These are phyloP conservation scores for Bostrychus sinensis DNA, from an alignment of 2,113 vertebrate species.

Conservation along the genomic window DNA sequence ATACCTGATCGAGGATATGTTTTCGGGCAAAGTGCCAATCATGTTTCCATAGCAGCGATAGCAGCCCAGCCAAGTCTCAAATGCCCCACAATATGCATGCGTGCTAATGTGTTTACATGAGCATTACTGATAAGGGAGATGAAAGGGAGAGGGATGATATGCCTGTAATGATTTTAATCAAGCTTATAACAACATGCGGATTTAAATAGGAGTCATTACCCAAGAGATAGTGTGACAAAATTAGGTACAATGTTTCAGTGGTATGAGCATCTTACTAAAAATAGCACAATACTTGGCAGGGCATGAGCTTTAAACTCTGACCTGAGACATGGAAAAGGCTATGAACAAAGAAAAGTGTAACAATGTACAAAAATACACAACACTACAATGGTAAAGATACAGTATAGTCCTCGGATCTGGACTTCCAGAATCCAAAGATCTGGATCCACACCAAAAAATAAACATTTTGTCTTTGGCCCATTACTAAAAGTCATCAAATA, in stretches of 20 bases:
- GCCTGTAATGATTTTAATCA: slow-evolving; percentile 38
- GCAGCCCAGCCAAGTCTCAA: slow-evolving; percentile 42
- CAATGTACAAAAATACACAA: too few relatives aligned
- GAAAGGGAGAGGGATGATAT: slow-evolving; percentile 44
- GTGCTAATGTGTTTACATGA: slow-evolving; percentile 41
- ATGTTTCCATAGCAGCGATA: slow-evolving; percentile 66
- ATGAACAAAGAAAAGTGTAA: too few relatives aligned
- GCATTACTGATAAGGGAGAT: slow-evolving; percentile 26
- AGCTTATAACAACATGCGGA: slow-evolving; percentile 20
- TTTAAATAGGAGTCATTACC: slow-evolving; percentile 16
- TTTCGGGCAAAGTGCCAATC: slow-evolving; percentile 53
- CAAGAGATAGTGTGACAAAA: slow-evolving; percentile 3
- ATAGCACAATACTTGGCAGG: slow-evolving; percentile 3
- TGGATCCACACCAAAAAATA: too few relatives aligned
- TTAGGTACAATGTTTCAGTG: neutral
- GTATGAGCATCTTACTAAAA: neutral
- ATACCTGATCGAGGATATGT: slow-evolving; percentile 29
- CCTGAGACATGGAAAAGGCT: slow-evolving; percentile 3
- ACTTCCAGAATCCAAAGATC: too few relatives aligned
- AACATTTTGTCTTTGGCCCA: too few relatives aligned
- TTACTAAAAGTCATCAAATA: too few relatives aligned
- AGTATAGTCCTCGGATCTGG: too few relatives aligned
- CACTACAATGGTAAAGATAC: neutral
- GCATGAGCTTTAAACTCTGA: slow-evolving; percentile 21
- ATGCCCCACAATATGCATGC: slow-evolving; percentile 26